Evolutionary conservation across 2,797 vertebrate species (phyloP), one percentile per base, ranked within the genome.

Genomic region (Sebastolobus altivelis): DNA sequence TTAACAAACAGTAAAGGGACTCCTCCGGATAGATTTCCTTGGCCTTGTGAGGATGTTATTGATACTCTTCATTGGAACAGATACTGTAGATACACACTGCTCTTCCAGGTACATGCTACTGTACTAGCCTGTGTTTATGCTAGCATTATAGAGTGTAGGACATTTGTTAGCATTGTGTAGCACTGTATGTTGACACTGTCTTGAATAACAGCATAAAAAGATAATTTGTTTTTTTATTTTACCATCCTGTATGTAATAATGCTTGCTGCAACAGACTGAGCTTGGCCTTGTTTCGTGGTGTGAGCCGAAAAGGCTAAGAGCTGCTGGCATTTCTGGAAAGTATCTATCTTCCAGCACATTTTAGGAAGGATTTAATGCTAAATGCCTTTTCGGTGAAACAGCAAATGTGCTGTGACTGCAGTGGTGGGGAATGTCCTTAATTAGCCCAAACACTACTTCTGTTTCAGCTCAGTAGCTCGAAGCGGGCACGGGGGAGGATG

Each of bases 371-470:
- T 90, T 90, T 83, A 46, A 66, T 35, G 70, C 46, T 70, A 62
- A 90, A 84, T 81, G 80, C 62, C 13, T 85, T 89, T 87, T 86
- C 77, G 69, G 87, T 52, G 58, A 79, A 85, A 72, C 71, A 16
- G 79, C 80, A 83, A 74, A 87, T 87, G 79, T 63, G 43, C 75
- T 52, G 49, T 12, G 65, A 76, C 74, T 86, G 78, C 77, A 65
- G 79, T 40, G 10, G 20, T 69, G 43, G 83, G 79, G 77, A 87
- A 14, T 88, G 84, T 88, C 84, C 79, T 92, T 91, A 92, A 91
- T 91, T 87, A 92, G 88, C 84, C 87, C 74, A 88, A 92, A 92
- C 86, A 89, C 87, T 72, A 84, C 79, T 77, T 80, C 62, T 0
- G 83, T 88, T 80, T 87, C 89, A 88, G 87, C 82, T 86, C 87